Evolutionary conservation across 2,113 vertebrate genomes (phyloP), one percentile per base, ranked within the genome.

Genomic region (Oreochromis tanganicae): DNA sequence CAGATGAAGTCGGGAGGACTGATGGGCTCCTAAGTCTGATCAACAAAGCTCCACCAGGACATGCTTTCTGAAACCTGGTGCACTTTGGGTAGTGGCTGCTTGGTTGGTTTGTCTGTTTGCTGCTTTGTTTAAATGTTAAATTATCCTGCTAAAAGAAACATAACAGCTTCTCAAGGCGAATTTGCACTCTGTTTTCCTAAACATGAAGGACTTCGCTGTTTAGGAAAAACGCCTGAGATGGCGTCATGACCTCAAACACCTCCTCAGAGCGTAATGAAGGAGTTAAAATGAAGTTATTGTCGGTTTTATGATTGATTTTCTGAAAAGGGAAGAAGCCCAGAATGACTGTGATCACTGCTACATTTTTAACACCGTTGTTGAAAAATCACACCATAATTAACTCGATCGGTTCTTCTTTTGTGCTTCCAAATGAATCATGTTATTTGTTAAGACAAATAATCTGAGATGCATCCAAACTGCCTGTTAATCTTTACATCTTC

Each of bases 161-260:
- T 81, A 17, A 54, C 63, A 11, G 82, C 66, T 80, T 86, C 21
- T 85, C 4, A 29, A 54, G 2, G 43, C 2, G 4, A 68, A 34
- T 75, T 87, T 82, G 88, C 92, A 90, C 90, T 71, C 87, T 55
- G 41, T 79, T 82, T 46, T 0, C 55, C 55, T 13, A 11, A 55
- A 14, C 43, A 75, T 34, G 54, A 80, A 85, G 32, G 19, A 88
- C 34, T 29, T 48, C 10, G 46, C 3, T 50, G 2, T 75, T 50
- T 75, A 48, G 14, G 13, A 2, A 81, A 29, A 10, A 36, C 54
- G 36, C 21, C 16, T 13, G 24, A 75, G 36, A 29, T 21, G 4
- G 19, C 14, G 2, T 24, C 43, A 16, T 52, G 32, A 1, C 17
- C 27, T 55, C 1, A 16, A 85, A 63, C 73, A 38, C n/a, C 21